Evolutionary conservation across 2,888 invertebrate species (phyloP).

Genomic region (Amitus sp.): DNA sequence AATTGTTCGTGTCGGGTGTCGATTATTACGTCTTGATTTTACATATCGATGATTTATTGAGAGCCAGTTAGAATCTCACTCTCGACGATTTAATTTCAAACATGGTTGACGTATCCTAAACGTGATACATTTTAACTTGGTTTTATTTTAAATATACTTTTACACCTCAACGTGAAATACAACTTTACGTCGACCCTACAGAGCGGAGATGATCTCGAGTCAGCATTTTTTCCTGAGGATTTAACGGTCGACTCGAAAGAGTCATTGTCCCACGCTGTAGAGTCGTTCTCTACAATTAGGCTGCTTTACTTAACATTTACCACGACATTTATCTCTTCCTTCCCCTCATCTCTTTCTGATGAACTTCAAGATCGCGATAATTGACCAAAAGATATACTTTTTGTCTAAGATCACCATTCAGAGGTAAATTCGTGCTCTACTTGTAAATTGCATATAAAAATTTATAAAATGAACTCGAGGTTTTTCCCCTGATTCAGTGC

Average conservation of each 20-base stretch:
- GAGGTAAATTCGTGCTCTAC: slow-evolving; percentile 15
- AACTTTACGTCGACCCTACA: slow-evolving; percentile 38
- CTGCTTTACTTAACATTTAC: slow-evolving; percentile 34
- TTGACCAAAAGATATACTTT: slow-evolving; percentile 30
- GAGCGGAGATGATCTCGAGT: slow-evolving; percentile 34
- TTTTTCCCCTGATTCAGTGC: not conserved
- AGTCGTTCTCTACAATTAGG: slow-evolving; percentile 36
- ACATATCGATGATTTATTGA: slow-evolving; percentile 34
- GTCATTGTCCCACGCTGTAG: slow-evolving; percentile 30
- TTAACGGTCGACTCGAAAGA: slow-evolving; percentile 27
- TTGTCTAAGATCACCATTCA: slow-evolving; percentile 13
- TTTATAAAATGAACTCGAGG: slow-evolving; percentile 30
- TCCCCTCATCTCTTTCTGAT: no score
- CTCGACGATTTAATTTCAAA: no score
- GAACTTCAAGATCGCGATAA: slow-evolving; percentile 18
- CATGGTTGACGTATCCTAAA: slow-evolving; percentile 3
- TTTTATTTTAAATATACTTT: slow-evolving; percentile 32
- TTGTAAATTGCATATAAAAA: slow-evolving; percentile 32
- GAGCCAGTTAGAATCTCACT: no score
- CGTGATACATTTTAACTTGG: slow-evolving; percentile 33
- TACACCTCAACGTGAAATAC: slow-evolving; percentile 38
- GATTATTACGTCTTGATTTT: slow-evolving; percentile 26
- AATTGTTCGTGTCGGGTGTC: no score
- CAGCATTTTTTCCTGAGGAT: slow-evolving; percentile 34
- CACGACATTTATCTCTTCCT: slow-evolving; percentile 11